Conservation (phyloP, 1,140 invertebrate genomes). For the Archivesica marissinica region DNA sequence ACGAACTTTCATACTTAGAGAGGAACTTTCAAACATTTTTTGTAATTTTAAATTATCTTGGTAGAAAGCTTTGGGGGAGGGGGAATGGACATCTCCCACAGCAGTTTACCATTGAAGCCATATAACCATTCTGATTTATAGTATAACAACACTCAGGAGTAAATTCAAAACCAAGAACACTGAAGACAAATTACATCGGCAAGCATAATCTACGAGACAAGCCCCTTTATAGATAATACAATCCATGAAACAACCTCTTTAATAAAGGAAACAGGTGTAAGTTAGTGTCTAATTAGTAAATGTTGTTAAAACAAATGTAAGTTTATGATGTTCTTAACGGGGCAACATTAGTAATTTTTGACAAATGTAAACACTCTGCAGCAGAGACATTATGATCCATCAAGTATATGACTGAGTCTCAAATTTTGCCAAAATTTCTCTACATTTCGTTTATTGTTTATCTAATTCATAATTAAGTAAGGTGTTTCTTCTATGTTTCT, state of each 20-base stretch:
- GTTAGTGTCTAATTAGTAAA: conserved; percentile 24
- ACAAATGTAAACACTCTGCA: conserved; percentile 39
- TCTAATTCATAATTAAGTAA: conserved; percentile 49
- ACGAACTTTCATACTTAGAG: no score
- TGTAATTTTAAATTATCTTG: no score
- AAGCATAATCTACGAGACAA: no score
- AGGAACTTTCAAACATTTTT: no score
- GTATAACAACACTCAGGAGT: no score
- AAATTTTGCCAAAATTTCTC: conserved; percentile 43
- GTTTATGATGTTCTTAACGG: conserved; percentile 17
- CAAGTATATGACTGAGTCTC: conserved; percentile 18
- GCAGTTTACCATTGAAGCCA: no score
- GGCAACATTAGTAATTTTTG: conserved; percentile 37
- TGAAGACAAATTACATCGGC: no score
- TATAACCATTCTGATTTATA: no score
- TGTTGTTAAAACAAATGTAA: conserved; percentile 50
- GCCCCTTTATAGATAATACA: no score
- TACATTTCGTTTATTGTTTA: conserved; percentile 22
- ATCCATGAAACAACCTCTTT: not conserved
- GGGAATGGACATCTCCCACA: no score
- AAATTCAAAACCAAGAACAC: no score
- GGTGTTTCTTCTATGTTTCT: conserved; percentile 39
- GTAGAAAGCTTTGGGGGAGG: no score
- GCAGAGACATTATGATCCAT: conserved; percentile 25
- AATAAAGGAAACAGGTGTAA: conserved; percentile 30